Base-by-base conservation (phyloP, 2,113 vertebrate species). In the Bungarus multicinctus region DNA sequence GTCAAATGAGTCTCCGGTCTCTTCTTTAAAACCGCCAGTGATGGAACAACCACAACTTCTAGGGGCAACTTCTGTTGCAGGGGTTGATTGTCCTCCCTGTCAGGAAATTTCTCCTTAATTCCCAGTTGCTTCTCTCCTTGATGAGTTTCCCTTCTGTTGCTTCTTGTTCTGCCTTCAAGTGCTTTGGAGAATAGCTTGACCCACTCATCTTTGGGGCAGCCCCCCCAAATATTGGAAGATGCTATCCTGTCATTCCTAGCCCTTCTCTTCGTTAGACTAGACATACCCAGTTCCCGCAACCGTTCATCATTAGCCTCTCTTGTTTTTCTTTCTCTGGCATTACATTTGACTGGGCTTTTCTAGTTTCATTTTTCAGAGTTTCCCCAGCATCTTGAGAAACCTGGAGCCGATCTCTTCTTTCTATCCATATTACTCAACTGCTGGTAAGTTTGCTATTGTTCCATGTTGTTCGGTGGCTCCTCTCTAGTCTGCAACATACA, bases 71-170 rank as follows among this genome's bases (percentile, higher is more conserved):
- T 3, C 4, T 14, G 30, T 69, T 69, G 30, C 60, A 14, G 4
- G 2, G 60, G 10, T 64, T n/a, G 0, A 64, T 14, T 30, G 10
- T 69, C 1, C 11, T 69, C 4, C 5, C 4, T 1, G 4, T 12
- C 12, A n/a, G 3, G 60, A 69, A 69, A 0, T 2, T n/a, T 14
- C 60, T 69, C 30, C 60, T 14, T 16, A 69, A 0, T 69, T 69
- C 12, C 0, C 14, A 4, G 4, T n/a, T 64, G 30, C 1, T n/a
- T 64, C 60, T 64, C 60, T 64, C 11, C 11, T n/a, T 14, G 60
- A 0, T n/a, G 4, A 5, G 11, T n/a, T 64, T 10, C 11, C 47
- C 1, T 12, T 0, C 10, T 0, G 11, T 64, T 30, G 11, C 4
- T 64, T 64, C 60, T 64, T 64, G 60, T n/a, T 1, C 27, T 64